phyloP scores from a whole-genome alignment of 2,888 invertebrate genomes.

The Erebia ligea region DNA sequence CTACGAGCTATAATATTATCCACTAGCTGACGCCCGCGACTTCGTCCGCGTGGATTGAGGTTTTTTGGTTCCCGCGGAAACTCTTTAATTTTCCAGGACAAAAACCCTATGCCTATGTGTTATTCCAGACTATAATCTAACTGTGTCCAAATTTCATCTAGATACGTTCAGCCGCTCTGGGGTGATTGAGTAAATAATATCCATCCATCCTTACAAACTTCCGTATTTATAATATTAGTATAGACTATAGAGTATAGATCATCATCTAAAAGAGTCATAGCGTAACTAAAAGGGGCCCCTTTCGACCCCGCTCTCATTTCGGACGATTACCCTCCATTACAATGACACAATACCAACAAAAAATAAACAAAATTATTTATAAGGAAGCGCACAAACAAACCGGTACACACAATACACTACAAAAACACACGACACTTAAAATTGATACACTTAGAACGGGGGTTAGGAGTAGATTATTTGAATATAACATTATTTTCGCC shows the following conservation, averaged over 20 bases:
- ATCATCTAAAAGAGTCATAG: slow-evolving; percentile 7
- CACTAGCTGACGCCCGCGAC: too few relatives aligned
- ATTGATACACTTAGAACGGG: slow-evolving; percentile 28
- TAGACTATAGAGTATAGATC: not conserved
- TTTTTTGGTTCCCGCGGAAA: too few relatives aligned
- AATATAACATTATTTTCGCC: slow-evolving; percentile 55
- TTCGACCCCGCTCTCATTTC: slow-evolving; percentile 36
- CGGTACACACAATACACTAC: slow-evolving; percentile 41
- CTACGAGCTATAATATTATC: too few relatives aligned
- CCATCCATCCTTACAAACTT: not conserved
- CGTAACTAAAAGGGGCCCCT: slow-evolving; percentile 10
- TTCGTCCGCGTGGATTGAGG: too few relatives aligned
- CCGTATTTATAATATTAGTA: not conserved
- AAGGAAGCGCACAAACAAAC: slow-evolving; percentile 37
- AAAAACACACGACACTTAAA: slow-evolving; percentile 23
- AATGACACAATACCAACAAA: slow-evolving; percentile 37
- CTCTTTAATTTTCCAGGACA: too few relatives aligned
- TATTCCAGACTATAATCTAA: too few relatives aligned
- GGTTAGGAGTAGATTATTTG: slow-evolving; percentile 57
- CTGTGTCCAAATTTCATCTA: too few relatives aligned
- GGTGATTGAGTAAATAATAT: too few relatives aligned
- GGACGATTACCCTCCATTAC: slow-evolving; percentile 41
- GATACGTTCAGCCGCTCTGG: too few relatives aligned
- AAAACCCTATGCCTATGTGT: too few relatives aligned
- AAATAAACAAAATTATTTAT: slow-evolving; percentile 26